phyloP scores from a whole-genome alignment of 2,797 vertebrate species.

The Onychomys leucogaster region DNA sequence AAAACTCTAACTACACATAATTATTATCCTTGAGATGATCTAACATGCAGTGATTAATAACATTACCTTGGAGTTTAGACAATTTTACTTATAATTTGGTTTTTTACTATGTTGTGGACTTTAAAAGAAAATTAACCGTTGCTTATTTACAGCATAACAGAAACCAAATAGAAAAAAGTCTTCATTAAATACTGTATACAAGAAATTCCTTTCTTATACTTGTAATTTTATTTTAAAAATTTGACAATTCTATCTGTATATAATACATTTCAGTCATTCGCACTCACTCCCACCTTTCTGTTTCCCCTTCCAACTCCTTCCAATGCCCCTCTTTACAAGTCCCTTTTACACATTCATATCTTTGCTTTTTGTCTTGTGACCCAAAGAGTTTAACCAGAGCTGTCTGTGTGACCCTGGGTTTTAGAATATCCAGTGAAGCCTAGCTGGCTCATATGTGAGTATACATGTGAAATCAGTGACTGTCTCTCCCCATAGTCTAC shows the following conservation, averaged over 20 bases:
- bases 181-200: neutral
- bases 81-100: neutral
- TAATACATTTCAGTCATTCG: neutral
- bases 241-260: neutral
- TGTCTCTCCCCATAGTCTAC: neutral
- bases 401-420: neutral
- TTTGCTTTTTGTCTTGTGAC: neutral
- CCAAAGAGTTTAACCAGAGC: neutral
- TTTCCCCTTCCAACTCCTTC: neutral
- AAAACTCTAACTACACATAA: no score
- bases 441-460: neutral
- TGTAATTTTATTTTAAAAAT: neutral
- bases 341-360: no score
- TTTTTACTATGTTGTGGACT: neutral
- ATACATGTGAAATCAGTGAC: neutral
- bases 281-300: no score
- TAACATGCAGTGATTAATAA: neutral
- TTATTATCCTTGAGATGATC: neutral
- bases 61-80: neutral
- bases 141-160: neutral
- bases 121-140: neutral
- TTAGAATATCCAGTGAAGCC: neutral
- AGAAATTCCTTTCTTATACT: neutral
- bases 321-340: no score
- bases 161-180: neutral